Evolutionary conservation across 2,113 vertebrate species (phyloP), one percentile per base, ranked within the genome.

Genomic region (Plecturocebus donacophilus): DNA sequence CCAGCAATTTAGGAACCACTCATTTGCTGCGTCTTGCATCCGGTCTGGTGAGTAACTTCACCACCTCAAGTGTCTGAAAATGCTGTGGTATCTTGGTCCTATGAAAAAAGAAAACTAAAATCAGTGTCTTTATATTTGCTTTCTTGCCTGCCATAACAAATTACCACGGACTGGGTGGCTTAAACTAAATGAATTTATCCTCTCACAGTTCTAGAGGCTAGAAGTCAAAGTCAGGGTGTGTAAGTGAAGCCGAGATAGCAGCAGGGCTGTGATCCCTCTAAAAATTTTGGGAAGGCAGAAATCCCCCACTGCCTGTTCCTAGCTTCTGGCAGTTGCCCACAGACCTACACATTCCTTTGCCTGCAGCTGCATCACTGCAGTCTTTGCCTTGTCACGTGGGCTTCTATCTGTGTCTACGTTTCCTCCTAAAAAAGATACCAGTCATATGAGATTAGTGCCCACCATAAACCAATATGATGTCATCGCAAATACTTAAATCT

Each of bases 11-110:
- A 96, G 99, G 99, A 21, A 99, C 99, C 61, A 98, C 99, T 93
- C 99, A 99, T 92, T 80, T 99, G 70, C 99, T 99, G 88, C 99
- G 99, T 23, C 98, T 99, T 95, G 99, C 99, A 7, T 98, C 99
- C 56, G 99, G 91, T 97, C 98, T 99, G 99, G 99, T 99, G 99
- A 75, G 99, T 95, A 19, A 49, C 86, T 75, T 68, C 91, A 52
- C 61, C 52, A 2, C 32, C 6, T 70, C 23, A 32, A 10, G 1
- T 58, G 42, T 96, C 90, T 58, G 76, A n/a, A 83, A 87, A 82
- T 88, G 66, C 66, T 84, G 5, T 84, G 23, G 5, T 71, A 27
- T 87, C 20, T 40, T 79, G 27, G 45, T 76, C 38, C 66, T 56
- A 6, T 49, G 49, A 40, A 84, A 76, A 88, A 66, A 49, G 52